Percentiles rank a stretch among this genome's conserved stretches.
These are phyloP conservation scores for Deilephila porcellus DNA, from an alignment of 2,888 invertebrate genomes.

Conservation along the genomic window DNA sequence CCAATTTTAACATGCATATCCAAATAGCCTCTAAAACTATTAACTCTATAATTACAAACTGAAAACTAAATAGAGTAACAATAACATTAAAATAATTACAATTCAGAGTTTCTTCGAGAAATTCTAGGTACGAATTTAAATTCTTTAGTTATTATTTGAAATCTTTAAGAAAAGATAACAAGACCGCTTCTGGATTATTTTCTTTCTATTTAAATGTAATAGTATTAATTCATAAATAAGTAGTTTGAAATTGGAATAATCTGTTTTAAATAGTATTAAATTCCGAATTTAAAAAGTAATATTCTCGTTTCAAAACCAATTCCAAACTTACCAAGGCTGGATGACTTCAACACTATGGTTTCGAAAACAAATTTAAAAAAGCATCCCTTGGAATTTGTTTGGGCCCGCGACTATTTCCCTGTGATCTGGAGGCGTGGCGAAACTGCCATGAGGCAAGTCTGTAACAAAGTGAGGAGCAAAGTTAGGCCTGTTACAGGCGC, in stretches of 20 bases:
- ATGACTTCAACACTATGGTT: not conserved
- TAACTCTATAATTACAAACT: slow-evolving; percentile 29
- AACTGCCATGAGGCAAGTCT: slow-evolving; percentile 63
- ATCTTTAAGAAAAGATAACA: too few relatives aligned
- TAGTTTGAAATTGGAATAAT: too few relatives aligned
- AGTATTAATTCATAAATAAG: too few relatives aligned
- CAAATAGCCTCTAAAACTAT: slow-evolving; percentile 18
- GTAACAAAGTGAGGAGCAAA: slow-evolving; percentile 77
- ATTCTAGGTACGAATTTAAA: not conserved
- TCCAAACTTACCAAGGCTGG: not conserved
- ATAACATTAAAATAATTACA: slow-evolving; percentile 35
- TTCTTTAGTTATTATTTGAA: too few relatives aligned
- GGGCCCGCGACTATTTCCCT: not conserved
- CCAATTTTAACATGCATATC: not conserved
- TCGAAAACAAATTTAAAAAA: not conserved
- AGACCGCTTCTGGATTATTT: too few relatives aligned
- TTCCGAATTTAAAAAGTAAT: too few relatives aligned
- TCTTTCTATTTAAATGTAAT: too few relatives aligned
- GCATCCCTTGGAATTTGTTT: not conserved
- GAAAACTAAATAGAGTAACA: slow-evolving; percentile 29
- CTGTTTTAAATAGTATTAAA: too few relatives aligned
- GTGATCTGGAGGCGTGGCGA: slow-evolving; percentile 37
- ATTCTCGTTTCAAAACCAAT: not conserved
- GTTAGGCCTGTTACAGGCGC: slow-evolving; percentile 77
- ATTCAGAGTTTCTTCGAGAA: not conserved